Evolutionary conservation across 2,888 invertebrate species (phyloP), one percentile per base, ranked within the genome.

Genomic region (Anoplius nigerrimus): DNA sequence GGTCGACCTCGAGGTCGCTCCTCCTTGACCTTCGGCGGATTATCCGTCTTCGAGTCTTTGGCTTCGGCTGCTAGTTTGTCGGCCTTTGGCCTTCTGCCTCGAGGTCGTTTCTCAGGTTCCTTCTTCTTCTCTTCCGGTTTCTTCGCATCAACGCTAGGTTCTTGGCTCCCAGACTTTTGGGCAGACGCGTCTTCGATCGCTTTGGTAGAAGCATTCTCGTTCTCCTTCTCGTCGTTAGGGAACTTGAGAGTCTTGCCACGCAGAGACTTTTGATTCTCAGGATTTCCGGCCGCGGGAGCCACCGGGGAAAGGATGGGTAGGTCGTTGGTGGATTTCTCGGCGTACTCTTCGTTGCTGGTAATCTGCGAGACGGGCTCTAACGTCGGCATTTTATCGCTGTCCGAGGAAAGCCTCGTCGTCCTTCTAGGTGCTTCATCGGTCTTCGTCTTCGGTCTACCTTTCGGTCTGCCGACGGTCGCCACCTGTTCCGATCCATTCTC

Each of bases 381-480:
- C 0, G 94, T 94, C 67, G 92, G 91, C 79, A 94, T 92, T 73
- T 91, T 91, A 62, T 90, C 91, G 77, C 80, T 87, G 86, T 89
- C 90, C 82, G 77, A 80, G 0, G 83, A 78, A 27, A 83, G 18
- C n/a, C 83, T 80, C 3, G 78, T 79, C 6, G 70, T 75, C 64
- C 78, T 76, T 45, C 81, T 80, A 5, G 72, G 65, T 21, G 69
- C 22, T 4, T 70, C 64, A 0, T 57, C 48, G 13, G 65, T 76
- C n/a, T 55, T 22, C 16, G 58, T 69, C 45, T 66, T 72, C 2
- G 63, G 69, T 5, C 71, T 68, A 1, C 78, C 65, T 18, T 81
- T 82, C 4, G 80, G 77, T 15, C 82, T 80, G 4, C 34, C 34
- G 34, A 34, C 34, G 24, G 3, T 24, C 34, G 34, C 6, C 13